Evolutionary conservation across 2,113 vertebrate species (phyloP).

Genomic region (Saimiri boliviensis): DNA sequence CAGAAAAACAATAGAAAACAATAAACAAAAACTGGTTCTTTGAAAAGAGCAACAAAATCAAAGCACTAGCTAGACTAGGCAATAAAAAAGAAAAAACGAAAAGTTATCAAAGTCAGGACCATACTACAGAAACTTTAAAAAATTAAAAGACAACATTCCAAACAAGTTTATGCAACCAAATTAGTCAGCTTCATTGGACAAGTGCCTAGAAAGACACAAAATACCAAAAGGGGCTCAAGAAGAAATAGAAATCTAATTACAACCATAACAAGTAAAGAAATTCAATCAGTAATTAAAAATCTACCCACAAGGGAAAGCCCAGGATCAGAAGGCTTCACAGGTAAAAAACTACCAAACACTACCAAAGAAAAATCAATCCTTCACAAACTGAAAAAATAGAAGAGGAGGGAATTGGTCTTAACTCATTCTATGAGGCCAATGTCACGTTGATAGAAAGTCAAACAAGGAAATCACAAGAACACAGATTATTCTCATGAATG

Average conservation of each 20-base stretch:
- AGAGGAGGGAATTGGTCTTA: not conserved
- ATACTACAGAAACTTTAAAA: not conserved
- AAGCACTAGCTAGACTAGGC: not conserved
- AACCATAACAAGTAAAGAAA: not conserved
- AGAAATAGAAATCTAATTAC: not conserved
- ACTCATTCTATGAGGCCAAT: not conserved
- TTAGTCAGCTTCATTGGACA: not conserved
- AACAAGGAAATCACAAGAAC: not conserved
- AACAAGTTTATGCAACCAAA: not conserved
- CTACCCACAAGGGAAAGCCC: not conserved
- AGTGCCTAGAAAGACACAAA: slow-evolving; percentile 4
- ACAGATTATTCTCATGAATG: not conserved
- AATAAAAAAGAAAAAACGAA: not conserved
- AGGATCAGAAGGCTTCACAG: not conserved
- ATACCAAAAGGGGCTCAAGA: not conserved
- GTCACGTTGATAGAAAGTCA: not conserved
- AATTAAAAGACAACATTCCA: not conserved
- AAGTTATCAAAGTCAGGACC: not conserved
- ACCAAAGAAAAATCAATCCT: not conserved
- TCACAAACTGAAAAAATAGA: not conserved
- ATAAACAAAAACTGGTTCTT: not conserved
- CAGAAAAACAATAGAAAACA: not conserved
- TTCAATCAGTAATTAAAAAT: slow-evolving; percentile 11
- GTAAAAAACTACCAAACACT: not conserved
- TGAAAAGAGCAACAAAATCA: not conserved